Evolutionary conservation across 2,888 invertebrate genomes (phyloP), one percentile per base, ranked within the genome.

Genomic region (Brachynemurus nebulosus): DNA sequence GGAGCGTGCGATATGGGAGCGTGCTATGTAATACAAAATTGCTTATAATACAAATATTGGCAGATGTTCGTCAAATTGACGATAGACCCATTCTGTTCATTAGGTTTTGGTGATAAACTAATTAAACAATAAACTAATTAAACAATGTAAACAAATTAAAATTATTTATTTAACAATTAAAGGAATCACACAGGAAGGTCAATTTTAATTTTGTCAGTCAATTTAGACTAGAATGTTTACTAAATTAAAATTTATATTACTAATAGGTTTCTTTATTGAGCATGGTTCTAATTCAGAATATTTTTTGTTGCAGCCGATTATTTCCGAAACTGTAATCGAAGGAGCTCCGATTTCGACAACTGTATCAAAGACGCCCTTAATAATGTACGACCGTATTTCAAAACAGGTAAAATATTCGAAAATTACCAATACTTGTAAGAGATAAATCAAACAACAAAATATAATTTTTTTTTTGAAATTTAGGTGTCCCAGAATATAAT

Each of bases 291-390:
- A 2, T 16, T 14, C 12, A 12, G 50, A 50, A 23, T 48, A 51
- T 7, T 35, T 42, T 45, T 57, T 54, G 12, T 60, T 60, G 42
- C 54, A 66, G 66, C 51, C 35, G 51, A 58, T 44, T 52, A 64
- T 42, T 72, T 72, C 48, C 57, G 72, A 40, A 63, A 74, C 27
- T 86, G 86, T 59, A 72, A 72, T 47, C 70, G 68, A 48, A 68
- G 66, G 3, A 71, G 71, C 11, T 59, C 74, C 4, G 72, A 74
- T 17, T 85, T 85, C 57, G 84, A 86, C 52, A 67, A 66, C 5
- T 88, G 86, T 58, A 68, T 86, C 51, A 76, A 78, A 55, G 70
- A 79, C 54, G 78, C 77, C 7, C 66, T 86, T 30, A 86, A 86
- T 59, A 73, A 76, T 39, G 57, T 84, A 14, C 71, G 77, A 23